Percentiles rank a stretch among this genome's conserved stretches.
Conservation (phyloP, 1,140 invertebrate genomes). For the Epicauta chinensis region DNA sequence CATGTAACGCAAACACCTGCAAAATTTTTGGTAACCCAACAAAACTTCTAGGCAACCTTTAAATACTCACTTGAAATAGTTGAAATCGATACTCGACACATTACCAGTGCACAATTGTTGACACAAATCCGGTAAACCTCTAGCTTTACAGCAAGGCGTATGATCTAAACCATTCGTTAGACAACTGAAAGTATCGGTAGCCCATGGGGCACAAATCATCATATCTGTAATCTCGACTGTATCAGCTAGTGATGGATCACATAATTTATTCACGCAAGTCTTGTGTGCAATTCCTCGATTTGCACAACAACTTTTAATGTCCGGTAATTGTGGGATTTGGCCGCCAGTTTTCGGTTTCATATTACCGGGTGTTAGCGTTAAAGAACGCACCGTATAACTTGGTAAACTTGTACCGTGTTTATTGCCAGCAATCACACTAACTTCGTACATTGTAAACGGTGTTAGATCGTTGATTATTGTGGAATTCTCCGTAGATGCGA, state of each 20-base stretch:
- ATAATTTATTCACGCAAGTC: slow-evolving; percentile 69
- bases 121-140: slow-evolving; percentile 67
- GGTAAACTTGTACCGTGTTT: slow-evolving; percentile 67
- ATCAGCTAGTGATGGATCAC: slow-evolving; percentile 62
- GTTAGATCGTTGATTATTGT: slow-evolving; percentile 53
- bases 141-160: slow-evolving; percentile 66
- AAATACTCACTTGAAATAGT: slow-evolving; percentile 65
- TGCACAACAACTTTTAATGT: slow-evolving; percentile 65
- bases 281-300: slow-evolving; percentile 64
- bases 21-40: slow-evolving; percentile 26
- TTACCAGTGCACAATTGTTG: slow-evolving; percentile 70
- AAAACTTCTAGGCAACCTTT: slow-evolving; percentile 1
- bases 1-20: slow-evolving; percentile 74
- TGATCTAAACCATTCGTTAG: slow-evolving; percentile 75
- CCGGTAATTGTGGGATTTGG: slow-evolving; percentile 56
- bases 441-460: slow-evolving; percentile 77
- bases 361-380: slow-evolving; percentile 58
- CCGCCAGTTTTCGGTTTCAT: slow-evolving; percentile 48
- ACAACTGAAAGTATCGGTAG: slow-evolving; percentile 69
- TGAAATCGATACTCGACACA: slow-evolving; percentile 69
- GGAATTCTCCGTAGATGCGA: slow-evolving; percentile 50
- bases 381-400: slow-evolving; percentile 58
- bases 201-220: slow-evolving; percentile 82
- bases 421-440: slow-evolving; percentile 65
- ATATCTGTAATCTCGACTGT: slow-evolving; percentile 60